These are phyloP conservation scores for Parnassius mnemosyne DNA, from an alignment of 2,888 invertebrate genomes.

Conservation along the genomic window DNA sequence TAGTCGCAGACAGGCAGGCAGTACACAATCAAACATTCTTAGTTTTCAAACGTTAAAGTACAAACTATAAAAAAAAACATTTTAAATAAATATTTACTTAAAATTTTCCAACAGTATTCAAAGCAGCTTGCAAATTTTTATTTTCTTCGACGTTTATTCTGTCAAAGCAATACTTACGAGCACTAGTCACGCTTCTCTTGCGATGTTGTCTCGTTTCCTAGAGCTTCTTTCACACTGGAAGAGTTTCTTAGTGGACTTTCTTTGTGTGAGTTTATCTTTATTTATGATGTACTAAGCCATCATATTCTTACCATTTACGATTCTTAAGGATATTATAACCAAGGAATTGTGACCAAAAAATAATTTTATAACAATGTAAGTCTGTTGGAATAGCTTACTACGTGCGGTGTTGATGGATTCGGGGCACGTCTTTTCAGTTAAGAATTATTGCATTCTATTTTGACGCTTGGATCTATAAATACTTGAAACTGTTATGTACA, in stretches of 20 bases:
- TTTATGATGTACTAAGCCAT: conserved; percentile 21
- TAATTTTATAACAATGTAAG: too few relatives aligned
- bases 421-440: too few relatives aligned
- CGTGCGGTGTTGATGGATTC: too few relatives aligned
- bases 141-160: conserved; percentile 37
- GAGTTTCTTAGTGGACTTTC: conserved; percentile 7
- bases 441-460: too few relatives aligned
- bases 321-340: too few relatives aligned
- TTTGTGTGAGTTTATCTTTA: conserved; percentile 21
- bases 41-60: too few relatives aligned
- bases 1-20: too few relatives aligned
- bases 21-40: too few relatives aligned
- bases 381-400: too few relatives aligned
- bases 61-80: background rate
- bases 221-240: conserved; percentile 33
- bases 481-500: too few relatives aligned
- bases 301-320: conserved; percentile 9
- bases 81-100: conserved; percentile 4
- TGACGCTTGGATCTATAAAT: too few relatives aligned
- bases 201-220: conserved; percentile 34
- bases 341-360: too few relatives aligned
- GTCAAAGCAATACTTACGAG: conserved; percentile 56
- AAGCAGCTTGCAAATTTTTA: conserved; percentile 10
- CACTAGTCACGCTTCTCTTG: conserved; percentile 49
- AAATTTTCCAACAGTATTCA: conserved; percentile 19